Evolutionary conservation across 2,113 vertebrate species (phyloP).

Genomic region (Nanorana parkeri): DNA sequence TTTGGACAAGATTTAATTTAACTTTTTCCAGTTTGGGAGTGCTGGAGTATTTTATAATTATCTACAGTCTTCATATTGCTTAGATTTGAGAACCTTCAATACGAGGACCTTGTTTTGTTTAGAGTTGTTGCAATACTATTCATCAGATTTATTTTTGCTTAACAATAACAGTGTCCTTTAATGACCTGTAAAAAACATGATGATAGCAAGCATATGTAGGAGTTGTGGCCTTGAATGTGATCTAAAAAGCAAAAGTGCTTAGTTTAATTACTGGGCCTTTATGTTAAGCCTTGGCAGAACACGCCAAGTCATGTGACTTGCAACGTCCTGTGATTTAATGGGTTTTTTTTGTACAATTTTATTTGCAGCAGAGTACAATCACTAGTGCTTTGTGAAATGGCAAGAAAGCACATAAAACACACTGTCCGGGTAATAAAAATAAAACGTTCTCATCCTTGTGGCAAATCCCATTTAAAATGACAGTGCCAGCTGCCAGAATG

Average conservation of each 20-base stretch:
- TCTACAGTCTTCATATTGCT: neutral
- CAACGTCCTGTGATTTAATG: neutral
- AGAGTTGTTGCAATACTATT: neutral
- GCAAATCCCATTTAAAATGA: neutral
- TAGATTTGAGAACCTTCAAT: neutral
- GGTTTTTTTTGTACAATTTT: neutral
- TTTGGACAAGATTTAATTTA: no score
- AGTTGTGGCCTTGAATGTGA: neutral
- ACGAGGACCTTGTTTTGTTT: neutral
- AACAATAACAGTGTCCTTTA: neutral
- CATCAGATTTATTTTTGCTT: neutral
- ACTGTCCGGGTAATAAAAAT: constrained; percentile 17
- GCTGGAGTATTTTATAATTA: neutral
- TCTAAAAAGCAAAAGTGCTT: neutral
- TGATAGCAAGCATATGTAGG: neutral
- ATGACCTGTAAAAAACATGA: constrained; percentile 4
- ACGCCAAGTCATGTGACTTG: neutral
- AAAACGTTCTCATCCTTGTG: neutral
- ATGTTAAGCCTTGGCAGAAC: neutral
- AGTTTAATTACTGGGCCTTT: neutral
- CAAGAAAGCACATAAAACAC: neutral
- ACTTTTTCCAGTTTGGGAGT: no score
- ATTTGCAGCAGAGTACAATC: neutral
- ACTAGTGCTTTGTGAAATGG: neutral
- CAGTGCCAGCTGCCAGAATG: neutral